These are phyloP conservation scores for Cricetomys ansorgei DNA, from an alignment of 2,113 vertebrate species.

Conservation along the genomic window DNA sequence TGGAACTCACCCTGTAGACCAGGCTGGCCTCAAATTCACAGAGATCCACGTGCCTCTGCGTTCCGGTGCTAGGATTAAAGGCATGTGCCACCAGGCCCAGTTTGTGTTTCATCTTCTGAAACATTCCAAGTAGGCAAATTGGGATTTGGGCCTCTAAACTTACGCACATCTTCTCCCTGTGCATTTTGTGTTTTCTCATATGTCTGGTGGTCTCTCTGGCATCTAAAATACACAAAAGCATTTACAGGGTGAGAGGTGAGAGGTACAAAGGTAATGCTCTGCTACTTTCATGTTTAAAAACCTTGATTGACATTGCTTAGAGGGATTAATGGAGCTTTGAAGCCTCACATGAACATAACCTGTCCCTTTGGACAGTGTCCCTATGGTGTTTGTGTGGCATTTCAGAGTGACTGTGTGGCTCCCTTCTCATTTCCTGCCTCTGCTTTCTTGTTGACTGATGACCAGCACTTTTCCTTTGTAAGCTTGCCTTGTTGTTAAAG, in stretches of 20 bases:
- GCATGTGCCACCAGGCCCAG: background rate
- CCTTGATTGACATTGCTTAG: background rate
- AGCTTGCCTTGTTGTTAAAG: background rate
- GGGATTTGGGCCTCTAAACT: background rate
- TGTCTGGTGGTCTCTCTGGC: conserved; percentile 10
- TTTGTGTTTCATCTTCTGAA: background rate
- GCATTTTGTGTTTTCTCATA: background rate
- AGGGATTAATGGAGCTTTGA: background rate
- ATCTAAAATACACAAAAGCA: background rate
- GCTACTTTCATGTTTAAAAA: background rate
- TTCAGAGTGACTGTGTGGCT: background rate
- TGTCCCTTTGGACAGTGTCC: background rate
- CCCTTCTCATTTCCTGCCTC: background rate
- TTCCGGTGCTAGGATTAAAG: background rate
- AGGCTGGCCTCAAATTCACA: background rate
- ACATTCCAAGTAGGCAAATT: conserved; percentile 3
- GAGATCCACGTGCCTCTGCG: background rate
- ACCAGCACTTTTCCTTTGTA: background rate
- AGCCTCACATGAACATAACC: background rate
- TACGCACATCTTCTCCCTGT: background rate
- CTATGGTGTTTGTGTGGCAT: background rate
- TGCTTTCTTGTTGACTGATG: background rate
- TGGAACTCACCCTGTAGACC: background rate
- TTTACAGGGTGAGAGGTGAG: background rate
- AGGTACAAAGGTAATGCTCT: background rate